Evolutionary conservation across 2,113 vertebrate species (phyloP).

Genomic region (Echinops telfairi): DNA sequence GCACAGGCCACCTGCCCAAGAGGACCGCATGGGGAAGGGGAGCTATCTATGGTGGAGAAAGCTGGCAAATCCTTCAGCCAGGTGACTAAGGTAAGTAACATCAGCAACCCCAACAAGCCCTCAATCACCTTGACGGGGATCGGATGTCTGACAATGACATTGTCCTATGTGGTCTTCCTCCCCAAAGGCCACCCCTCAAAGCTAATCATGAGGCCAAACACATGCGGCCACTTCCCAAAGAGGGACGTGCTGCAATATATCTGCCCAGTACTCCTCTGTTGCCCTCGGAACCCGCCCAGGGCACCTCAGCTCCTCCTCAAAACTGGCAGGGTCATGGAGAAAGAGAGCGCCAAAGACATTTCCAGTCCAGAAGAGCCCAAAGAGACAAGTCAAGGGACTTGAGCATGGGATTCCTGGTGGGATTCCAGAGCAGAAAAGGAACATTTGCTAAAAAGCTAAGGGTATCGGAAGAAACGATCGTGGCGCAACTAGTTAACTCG

Average conservation of each 20-base stretch:
- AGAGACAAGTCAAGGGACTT: background rate
- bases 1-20: background rate
- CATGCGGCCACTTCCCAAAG: background rate
- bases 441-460: too few relatives aligned
- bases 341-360: background rate
- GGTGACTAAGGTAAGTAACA: too few relatives aligned
- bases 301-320: too few relatives aligned
- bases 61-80: background rate
- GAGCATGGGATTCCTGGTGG: too few relatives aligned
- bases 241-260: background rate
- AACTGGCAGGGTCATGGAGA: background rate
- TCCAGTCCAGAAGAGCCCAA: background rate
- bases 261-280: too few relatives aligned
- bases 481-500: too few relatives aligned
- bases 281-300: too few relatives aligned
- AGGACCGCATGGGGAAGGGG: background rate
- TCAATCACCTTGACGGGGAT: background rate
- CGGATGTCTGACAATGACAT: background rate
- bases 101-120: background rate
- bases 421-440: too few relatives aligned
- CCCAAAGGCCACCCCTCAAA: background rate
- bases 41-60: background rate
- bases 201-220: background rate
- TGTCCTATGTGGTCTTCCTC: background rate
- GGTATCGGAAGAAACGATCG: too few relatives aligned